Evolutionary conservation across 30 jellyfish, hydroid and myxozoan species (phyloP).

Genomic region (Cassiopea andromeda): DNA sequence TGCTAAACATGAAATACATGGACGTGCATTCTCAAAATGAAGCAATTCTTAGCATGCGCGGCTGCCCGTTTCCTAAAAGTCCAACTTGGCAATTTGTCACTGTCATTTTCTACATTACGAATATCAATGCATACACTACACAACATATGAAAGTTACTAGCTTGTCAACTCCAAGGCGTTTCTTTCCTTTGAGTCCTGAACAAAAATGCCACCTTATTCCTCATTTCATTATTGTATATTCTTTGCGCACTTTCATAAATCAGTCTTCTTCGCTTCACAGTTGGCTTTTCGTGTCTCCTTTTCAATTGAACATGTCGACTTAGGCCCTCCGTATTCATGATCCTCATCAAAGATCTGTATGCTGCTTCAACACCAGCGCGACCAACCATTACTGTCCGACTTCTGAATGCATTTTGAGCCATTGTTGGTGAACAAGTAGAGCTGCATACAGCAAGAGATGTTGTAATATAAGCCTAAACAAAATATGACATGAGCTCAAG

Average conservation of each 20-base stretch:
- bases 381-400: conserved; percentile 94
- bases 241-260: conserved; percentile 80
- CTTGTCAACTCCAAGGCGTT: conserved; percentile 89
- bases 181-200: conserved; percentile 75
- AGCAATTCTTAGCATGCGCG: no score
- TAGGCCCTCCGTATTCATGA: conserved; percentile 81
- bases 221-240: conserved; percentile 71
- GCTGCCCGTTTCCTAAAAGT: no score
- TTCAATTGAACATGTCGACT: conserved; percentile 76
- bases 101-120: no score
- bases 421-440: background rate
- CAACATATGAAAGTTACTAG: background rate
- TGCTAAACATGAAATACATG: no score
- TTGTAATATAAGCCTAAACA: background rate
- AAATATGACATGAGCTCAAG: no score
- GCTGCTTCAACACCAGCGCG: conserved; percentile 93
- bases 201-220: conserved; percentile 69
- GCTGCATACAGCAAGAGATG: background rate
- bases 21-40: no score
- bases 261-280: conserved; percentile 83
- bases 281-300: conserved; percentile 90
- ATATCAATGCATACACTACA: no score
- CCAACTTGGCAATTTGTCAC: no score
- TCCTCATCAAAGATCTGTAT: conserved; percentile 73
- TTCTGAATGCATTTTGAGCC: conserved; percentile 92